These are phyloP conservation scores for Oxyura jamaicensis DNA, from an alignment of 2,113 vertebrate species.

Conservation along the genomic window DNA sequence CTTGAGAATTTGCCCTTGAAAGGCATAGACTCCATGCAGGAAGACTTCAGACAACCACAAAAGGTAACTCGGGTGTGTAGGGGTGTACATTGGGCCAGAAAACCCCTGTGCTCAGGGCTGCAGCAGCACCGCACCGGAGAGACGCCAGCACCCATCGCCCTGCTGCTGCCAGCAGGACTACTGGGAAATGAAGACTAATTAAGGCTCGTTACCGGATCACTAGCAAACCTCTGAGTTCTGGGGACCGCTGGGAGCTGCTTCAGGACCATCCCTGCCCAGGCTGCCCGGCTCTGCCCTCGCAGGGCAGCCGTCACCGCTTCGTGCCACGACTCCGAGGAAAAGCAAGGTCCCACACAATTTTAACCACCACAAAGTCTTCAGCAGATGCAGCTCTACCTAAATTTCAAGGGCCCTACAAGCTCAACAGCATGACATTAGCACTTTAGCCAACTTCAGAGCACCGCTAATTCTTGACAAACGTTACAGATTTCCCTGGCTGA, in stretches of 20 bases:
- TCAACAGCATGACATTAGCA: fast-evolving
- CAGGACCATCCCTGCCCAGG: background rate
- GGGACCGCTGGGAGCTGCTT: fast-evolving
- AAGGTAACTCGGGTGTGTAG: background rate
- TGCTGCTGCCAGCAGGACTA: background rate
- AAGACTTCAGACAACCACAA: background rate
- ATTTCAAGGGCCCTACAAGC: background rate
- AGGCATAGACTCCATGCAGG: background rate
- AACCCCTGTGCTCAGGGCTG: fast-evolving
- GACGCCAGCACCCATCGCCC: fast-evolving
- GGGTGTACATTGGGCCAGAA: background rate
- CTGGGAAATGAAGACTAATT: background rate
- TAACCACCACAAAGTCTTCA: background rate
- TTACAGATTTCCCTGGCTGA: background rate
- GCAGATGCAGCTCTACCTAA: background rate
- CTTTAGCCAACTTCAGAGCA: background rate
- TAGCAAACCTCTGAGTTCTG: fast-evolving
- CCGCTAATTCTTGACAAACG: fast-evolving
- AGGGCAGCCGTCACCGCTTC: background rate
- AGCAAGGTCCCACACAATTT: fast-evolving
- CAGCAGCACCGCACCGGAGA: background rate
- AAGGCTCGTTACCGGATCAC: background rate
- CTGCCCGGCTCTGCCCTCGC: background rate
- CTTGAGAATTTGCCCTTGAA: background rate
- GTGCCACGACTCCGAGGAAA: background rate